Base-by-base conservation (phyloP, 2,113 vertebrate species). In the Sula dactylatra region DNA sequence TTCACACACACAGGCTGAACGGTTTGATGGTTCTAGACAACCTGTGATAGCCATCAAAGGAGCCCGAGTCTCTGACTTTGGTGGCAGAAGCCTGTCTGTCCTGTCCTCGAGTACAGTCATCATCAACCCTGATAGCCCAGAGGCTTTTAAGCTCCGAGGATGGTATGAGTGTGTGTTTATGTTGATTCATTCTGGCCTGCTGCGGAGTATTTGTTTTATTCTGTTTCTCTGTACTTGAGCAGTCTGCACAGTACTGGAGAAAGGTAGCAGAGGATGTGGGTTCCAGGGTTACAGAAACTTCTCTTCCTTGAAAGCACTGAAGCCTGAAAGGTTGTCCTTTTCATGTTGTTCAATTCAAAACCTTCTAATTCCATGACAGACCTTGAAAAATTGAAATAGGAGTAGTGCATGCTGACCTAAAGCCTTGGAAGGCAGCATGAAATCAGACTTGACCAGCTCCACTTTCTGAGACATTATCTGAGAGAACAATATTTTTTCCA, bases 111-210 rank as follows among this genome's bases (percentile, higher is more conserved):
- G 99, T 97, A 99, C 99, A 19, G 9, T 99, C 88, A 97, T 99
- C 97, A 81, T 99, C 97, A 99, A 99, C 97, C 99, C 99, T 19
- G 99, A 99, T 96, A 99, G 99, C 95, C 99, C 99, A 14, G 99
- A 99, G 97, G 98, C 99, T 44, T 99, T 99, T 94, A 99, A 99
- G 93, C 98, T 99, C 65, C 98, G 99, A 90, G 99, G 99, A 98
- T 99, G 99, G 99, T 99, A 98, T 83, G 99, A 97, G 64, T 9
- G 58, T 82, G 45, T 78, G 88, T 90, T 95, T 80, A 42, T 86
- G 56, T 96, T 73, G 71, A 42, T 91, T 83, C 13, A 7, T 64
- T 83, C 56, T 56, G 50, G 29, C 78, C 69, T 87, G 66, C 69
- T 93, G 52, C 12, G 3, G 59, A 78, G 21, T 15, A 26, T 70